Evolutionary conservation across 2,113 vertebrate genomes (phyloP).

Genomic region (Centropus unirufus): DNA sequence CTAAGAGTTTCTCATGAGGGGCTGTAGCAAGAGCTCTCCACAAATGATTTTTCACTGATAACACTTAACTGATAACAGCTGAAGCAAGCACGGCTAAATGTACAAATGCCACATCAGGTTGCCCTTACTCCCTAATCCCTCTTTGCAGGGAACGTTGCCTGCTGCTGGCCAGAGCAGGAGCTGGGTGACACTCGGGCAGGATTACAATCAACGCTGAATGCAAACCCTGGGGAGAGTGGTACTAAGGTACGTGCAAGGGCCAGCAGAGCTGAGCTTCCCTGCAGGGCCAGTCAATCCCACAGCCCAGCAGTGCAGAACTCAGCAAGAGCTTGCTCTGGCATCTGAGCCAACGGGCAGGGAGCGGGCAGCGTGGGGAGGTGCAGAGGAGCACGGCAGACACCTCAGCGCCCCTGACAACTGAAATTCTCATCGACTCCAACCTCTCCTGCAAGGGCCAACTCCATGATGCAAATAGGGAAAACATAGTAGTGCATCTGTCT

Average conservation of each 20-base stretch:
- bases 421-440: not conserved
- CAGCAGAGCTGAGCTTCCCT: not conserved
- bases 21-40: not conserved
- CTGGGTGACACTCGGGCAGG: not conserved
- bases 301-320: not conserved
- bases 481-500: not conserved
- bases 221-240: not conserved
- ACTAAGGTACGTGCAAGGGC: not conserved
- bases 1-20: not conserved
- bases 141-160: not conserved
- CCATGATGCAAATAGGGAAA: not conserved
- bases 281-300: fast-evolving
- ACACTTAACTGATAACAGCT: not conserved
- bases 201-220: fast-evolving
- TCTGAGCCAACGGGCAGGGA: not conserved
- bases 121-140: not conserved
- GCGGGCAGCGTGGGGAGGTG: fast-evolving
- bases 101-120: not conserved
- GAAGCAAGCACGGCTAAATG: not conserved
- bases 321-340: fast-evolving
- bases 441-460: not conserved
- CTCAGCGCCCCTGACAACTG: fast-evolving
- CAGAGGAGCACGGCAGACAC: not conserved
- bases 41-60: not conserved
- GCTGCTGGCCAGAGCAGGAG: not conserved